Evolutionary conservation across 92 coral and sea anemone species (phyloP), one percentile per base, ranked within the genome.

Genomic region (Heteractis magnifica): DNA sequence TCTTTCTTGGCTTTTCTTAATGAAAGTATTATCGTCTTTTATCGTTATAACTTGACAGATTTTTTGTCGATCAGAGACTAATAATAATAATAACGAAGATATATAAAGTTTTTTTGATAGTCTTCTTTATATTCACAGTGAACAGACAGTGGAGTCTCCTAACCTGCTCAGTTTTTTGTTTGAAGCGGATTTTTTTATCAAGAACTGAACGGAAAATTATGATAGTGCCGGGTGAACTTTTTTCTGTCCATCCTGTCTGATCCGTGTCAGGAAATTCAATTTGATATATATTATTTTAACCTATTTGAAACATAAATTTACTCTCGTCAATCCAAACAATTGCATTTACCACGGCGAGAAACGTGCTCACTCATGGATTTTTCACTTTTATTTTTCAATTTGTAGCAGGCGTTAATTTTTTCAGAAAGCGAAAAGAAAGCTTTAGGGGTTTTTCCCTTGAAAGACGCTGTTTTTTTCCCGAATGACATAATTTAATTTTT

Each of bases 401-500:
- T 8, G 14, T 20, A 7, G 23, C 49, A 20, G 14, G 73, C 20
- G 70, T 62, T 62, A 68, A 21, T 68, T 68, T 68, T 19, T 6
- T 18, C 8, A 34, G 77, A 81, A 81, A 81, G 73, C 56, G 56
- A 81, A 51, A 81, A 16, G 11, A 21, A 2, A 51, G 23, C n/a
- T 81, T 51, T 19, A 51, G 44, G 77, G 77, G 84, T 49, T 68
- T 81, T 79, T 51, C 77, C 77, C 75, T 62, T 81, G 84, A 68
- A 81, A 65, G 76, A 6, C 84, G 84, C 77, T 81, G 77, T 81
- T 81, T 65, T 81, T 8, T 81, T 52, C 51, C 19, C 10, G 18
- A 81, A 65, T 81, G 77, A 81, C 65, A 81, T 81, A 48, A 81
- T 81, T 49, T 41, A 56, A 51, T 13, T 80, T 86, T 64, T 58